Percentiles rank a stretch among this genome's conserved stretches.
phyloP scores from a whole-genome alignment of 2,888 invertebrate genomes.

The Epistrophe grossulariae region DNA sequence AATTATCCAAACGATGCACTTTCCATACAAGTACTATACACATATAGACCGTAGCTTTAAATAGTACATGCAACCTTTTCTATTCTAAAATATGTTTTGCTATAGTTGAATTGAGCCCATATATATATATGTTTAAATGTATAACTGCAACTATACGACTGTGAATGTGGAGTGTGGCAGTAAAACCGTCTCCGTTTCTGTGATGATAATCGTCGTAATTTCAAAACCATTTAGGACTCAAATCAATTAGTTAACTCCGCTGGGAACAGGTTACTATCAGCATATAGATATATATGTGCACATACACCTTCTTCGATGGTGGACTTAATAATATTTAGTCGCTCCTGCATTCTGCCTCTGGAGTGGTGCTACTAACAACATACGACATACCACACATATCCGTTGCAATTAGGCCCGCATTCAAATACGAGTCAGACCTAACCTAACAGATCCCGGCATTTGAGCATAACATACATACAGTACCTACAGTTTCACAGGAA shows the following conservation, averaged over 20 bases:
- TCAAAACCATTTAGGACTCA: conserved; percentile 64
- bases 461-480: conserved; percentile 11
- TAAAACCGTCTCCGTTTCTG: conserved; percentile 31
- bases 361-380: background rate
- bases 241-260: conserved; percentile 65
- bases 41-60: background rate
- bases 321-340: conserved; percentile 49
- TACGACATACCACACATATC: conserved; percentile 28
- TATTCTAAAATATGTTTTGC: conserved; percentile 20
- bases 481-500: conserved; percentile 31
- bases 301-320: conserved; percentile 18
- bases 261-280: conserved; percentile 39
- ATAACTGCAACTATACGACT: too few relatives aligned
- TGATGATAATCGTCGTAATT: conserved; percentile 58
- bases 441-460: conserved; percentile 47
- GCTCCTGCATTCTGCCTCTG: background rate
- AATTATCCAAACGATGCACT: conserved; percentile 29
- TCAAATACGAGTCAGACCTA: conserved; percentile 54
- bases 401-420: conserved; percentile 30
- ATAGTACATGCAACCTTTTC: background rate
- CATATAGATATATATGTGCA: conserved; percentile 6
- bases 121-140: too few relatives aligned
- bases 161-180: conserved; percentile 13
- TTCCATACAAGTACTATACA: background rate
- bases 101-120: too few relatives aligned